Evolutionary conservation across 2,113 vertebrate species (phyloP).

Genomic region (Microcebus lehilahytsara): DNA sequence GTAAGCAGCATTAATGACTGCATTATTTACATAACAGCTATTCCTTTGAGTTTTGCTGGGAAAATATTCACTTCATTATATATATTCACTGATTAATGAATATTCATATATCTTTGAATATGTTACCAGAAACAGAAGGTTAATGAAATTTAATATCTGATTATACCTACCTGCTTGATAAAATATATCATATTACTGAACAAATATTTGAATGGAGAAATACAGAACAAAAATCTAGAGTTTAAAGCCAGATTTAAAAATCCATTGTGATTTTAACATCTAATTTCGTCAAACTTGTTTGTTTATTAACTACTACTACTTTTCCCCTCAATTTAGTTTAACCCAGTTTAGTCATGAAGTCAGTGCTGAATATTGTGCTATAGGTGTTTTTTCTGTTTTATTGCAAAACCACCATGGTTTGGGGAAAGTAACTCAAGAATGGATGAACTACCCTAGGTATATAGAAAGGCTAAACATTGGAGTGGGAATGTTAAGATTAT

Average conservation of each 20-base stretch:
- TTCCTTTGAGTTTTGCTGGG: neutral
- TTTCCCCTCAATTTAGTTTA: neutral
- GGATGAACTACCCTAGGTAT: too few species aligned
- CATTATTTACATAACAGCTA: neutral
- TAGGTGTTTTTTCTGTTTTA: too few species aligned
- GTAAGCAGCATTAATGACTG: neutral
- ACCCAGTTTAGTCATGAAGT: neutral
- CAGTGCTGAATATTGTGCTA: too few species aligned
- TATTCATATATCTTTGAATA: neutral
- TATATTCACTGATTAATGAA: slow-evolving; percentile 19
- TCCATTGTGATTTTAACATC: neutral
- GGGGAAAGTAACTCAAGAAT: too few species aligned
- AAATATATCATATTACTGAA: neutral
- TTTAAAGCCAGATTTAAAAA: slow-evolving; percentile 33
- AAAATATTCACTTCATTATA: neutral
- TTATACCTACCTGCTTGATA: neutral
- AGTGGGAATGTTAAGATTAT: too few species aligned
- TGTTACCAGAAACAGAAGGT: slow-evolving; percentile 6
- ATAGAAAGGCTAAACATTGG: too few species aligned
- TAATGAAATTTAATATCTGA: slow-evolving; percentile 42
- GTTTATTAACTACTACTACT: neutral
- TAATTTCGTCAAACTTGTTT: slow-evolving; percentile 11
- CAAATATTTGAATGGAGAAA: neutral
- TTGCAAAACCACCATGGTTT: too few species aligned
- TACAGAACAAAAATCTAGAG: neutral